These are phyloP conservation scores for Colossoma macropomum DNA, from an alignment of 2,113 vertebrate genomes.

Conservation along the genomic window DNA sequence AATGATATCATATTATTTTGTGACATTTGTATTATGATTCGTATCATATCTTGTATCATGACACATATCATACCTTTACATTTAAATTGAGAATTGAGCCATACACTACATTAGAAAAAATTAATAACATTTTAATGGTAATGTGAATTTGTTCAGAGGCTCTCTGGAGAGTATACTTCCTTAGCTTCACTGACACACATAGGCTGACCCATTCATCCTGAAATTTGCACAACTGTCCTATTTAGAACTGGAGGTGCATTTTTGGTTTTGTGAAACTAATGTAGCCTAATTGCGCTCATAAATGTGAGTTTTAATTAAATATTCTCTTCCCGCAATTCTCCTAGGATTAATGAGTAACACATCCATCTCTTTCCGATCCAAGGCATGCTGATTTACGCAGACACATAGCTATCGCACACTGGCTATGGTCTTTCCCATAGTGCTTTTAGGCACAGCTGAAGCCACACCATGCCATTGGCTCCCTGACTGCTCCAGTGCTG, in stretches of 20 bases:
- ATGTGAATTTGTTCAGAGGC: neutral
- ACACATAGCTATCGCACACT: neutral
- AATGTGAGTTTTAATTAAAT: conserved; percentile 37
- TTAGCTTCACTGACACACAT: neutral
- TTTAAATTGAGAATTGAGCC: no score
- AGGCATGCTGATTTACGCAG: neutral
- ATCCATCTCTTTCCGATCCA: neutral
- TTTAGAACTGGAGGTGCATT: conserved; percentile 16
- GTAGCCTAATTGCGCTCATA: conserved; percentile 18
- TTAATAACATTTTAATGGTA: no score
- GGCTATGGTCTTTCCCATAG: conserved; percentile 15
- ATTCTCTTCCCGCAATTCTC: conserved; percentile 9
- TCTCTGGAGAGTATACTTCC: neutral
- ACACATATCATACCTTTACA: no score
- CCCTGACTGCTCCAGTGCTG: neutral
- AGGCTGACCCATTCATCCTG: neutral
- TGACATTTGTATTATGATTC: no score
- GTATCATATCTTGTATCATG: no score
- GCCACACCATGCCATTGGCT: neutral
- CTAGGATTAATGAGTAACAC: conserved; percentile 13
- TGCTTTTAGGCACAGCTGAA: conserved; percentile 12
- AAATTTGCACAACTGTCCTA: neutral
- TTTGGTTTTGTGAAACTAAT: conserved; percentile 28
- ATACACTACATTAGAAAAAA: no score
- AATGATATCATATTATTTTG: no score